phyloP scores from a whole-genome alignment of 1,140 invertebrate genomes.

The Eubasilissa regina region DNA sequence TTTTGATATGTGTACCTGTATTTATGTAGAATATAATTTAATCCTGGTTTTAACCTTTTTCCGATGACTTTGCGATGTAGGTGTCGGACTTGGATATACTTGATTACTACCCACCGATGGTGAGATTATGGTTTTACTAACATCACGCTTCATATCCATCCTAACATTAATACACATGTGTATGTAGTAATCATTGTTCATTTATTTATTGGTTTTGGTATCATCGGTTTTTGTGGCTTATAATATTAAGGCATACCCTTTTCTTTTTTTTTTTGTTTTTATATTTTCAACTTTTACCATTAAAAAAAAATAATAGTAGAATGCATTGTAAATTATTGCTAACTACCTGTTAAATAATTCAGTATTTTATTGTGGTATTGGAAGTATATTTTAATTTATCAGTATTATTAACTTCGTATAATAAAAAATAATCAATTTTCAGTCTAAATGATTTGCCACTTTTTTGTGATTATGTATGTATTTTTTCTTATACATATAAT shows the following conservation, averaged over 20 bases:
- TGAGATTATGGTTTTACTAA: constrained; percentile 41
- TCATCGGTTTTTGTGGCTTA: constrained; percentile 7
- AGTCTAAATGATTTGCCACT: too few relatives aligned
- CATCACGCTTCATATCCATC: constrained; percentile 18
- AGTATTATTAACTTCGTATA: too few relatives aligned
- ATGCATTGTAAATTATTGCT: too few relatives aligned
- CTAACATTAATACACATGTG: not conserved
- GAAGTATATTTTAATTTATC: too few relatives aligned
- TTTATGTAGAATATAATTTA: not conserved
- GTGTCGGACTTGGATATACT: constrained; percentile 38
- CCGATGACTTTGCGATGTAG: not conserved
- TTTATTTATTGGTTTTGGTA: constrained; percentile 28
- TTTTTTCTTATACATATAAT: too few relatives aligned
- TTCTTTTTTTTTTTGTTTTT: not conserved
- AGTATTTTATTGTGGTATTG: too few relatives aligned
- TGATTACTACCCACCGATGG: constrained; percentile 38
- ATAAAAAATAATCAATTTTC: too few relatives aligned
- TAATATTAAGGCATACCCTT: not conserved
- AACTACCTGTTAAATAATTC: too few relatives aligned
- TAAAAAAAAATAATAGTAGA: too few relatives aligned
- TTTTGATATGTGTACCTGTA: not conserved
- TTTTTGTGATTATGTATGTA: too few relatives aligned
- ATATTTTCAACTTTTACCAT: too few relatives aligned
- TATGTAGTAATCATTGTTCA: not conserved
- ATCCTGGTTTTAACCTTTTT: constrained; percentile 3